Conservation (phyloP, 2,888 invertebrate genomes). For the Conchocele bisecta region DNA sequence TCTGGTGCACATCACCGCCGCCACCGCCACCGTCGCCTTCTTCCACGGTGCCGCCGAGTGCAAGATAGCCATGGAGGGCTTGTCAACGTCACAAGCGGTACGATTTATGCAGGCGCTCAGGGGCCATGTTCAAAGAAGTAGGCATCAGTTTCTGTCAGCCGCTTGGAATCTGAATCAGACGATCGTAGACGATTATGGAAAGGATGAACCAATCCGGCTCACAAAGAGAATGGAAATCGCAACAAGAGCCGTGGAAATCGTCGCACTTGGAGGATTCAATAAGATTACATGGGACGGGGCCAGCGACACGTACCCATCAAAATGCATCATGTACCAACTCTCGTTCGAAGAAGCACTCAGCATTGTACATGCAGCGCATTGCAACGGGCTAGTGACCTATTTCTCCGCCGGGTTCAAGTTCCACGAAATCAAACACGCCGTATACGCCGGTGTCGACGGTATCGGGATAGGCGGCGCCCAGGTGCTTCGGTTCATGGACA, state of each 20-base stretch:
- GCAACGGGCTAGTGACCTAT: conserved; percentile 63
- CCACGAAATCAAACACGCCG: conserved; percentile 65
- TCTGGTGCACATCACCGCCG: conserved; percentile 63
- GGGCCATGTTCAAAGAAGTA: conserved; percentile 58
- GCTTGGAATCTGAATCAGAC: conserved; percentile 70
- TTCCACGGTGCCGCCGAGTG: conserved; percentile 66
- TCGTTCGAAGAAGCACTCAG: conserved; percentile 62
- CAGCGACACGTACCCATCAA: conserved; percentile 67
- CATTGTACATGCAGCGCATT: conserved; percentile 65
- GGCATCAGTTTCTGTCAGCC: conserved; percentile 62
- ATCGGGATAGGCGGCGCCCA: conserved; percentile 68
- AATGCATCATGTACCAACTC: conserved; percentile 71
- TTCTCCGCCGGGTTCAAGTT: conserved; percentile 69
- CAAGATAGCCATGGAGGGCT: conserved; percentile 65
- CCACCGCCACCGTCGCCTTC: conserved; percentile 63
- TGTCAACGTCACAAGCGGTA: conserved; percentile 64
- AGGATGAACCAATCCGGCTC: conserved; percentile 2
- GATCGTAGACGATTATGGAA: conserved; percentile 56
- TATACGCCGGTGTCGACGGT: conserved; percentile 65
- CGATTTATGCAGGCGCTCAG: conserved; percentile 63
- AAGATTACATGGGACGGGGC: conserved; percentile 70
- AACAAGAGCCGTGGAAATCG: conserved; percentile 60
- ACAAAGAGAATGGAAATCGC: conserved; percentile 57
- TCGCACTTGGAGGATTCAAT: conserved; percentile 63
- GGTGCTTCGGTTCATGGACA: conserved; percentile 65